Evolutionary conservation across 1,140 invertebrate genomes (phyloP).

Genomic region (Achatina immaculata): DNA sequence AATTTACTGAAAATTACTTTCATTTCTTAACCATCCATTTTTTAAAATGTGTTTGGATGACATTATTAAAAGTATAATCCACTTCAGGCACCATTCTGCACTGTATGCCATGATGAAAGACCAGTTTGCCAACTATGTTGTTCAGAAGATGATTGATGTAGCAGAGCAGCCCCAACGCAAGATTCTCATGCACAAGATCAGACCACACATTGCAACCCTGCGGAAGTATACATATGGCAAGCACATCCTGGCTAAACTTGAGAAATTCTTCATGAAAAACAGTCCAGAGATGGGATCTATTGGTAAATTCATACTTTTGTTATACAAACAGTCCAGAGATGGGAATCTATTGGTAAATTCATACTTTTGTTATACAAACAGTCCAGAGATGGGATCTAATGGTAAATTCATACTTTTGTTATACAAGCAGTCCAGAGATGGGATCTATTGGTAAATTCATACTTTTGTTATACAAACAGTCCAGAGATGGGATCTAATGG

Average conservation of each 20-base stretch:
- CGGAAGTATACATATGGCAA: constrained; percentile 99
- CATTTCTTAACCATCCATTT: too few relatives aligned
- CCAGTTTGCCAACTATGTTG: constrained; percentile 99
- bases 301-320: too few relatives aligned
- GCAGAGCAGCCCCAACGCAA: constrained; percentile 97
- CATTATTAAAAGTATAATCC: constrained; percentile 6
- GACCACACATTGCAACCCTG: constrained; percentile 94
- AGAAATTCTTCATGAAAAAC: constrained; percentile 84
- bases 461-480: too few relatives aligned
- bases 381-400: constrained; percentile 63
- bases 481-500: constrained; percentile 66
- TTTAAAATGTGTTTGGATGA: too few relatives aligned
- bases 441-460: constrained; percentile 61
- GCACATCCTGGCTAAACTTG: constrained; percentile 98
- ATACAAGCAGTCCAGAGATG: constrained; percentile 61
- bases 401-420: too few relatives aligned
- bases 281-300: constrained; percentile 65
- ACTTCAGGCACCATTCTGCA: constrained; percentile 77
- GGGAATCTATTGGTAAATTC: constrained; percentile 60
- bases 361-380: too few relatives aligned
- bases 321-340: constrained; percentile 62
- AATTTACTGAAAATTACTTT: too few relatives aligned
- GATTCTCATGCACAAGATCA: constrained; percentile 97
- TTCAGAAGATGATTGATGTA: constrained; percentile 99
- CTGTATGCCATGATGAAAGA: constrained; percentile 99